Base-by-base conservation (phyloP, 2,797 vertebrate genomes). In the Cirrhinus mrigala region DNA sequence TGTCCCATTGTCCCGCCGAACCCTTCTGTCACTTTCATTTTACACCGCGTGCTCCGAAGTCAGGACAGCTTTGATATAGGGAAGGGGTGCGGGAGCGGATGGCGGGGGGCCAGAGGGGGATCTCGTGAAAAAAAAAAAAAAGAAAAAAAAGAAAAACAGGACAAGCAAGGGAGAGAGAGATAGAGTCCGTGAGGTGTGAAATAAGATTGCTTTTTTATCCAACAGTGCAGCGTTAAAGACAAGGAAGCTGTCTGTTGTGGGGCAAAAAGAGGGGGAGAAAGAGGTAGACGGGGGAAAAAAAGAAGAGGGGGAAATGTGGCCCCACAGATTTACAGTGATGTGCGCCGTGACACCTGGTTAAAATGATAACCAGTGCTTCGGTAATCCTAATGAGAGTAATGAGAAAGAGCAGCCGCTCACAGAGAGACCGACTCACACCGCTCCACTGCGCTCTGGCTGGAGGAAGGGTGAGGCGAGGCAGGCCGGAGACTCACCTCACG, bases 11-110 rank as follows among this genome's bases (percentile, higher is more conserved):
- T 96, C 95, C 95, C 92, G 64, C 88, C 86, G 92, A 95, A 92
- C 94, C 93, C 94, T 94, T 95, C 95, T 95, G 96, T 95, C 96
- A 96, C 94, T 96, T 95, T 94, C 95, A 96, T 96, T 96, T 95
- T 94, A 93, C 94, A 92, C 94, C 90, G 71, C 90, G 91, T 89
- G 88, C 93, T 95, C 94, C 91, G 87, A 93, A 95, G 94, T 95
- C 94, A 95, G 94, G 92, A 90, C 92, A 94, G 94, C 95, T 96
- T 95, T 96, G 94, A 96, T 96, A 95, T 92, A 87, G 90, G 94
- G 91, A 92, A 92, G 91, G 92, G 92, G 91, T 93, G 93, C 91
- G 89, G 91, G 91, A 91, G 90, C 88, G 88, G 88, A 89, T 89
- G 81, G 86, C 85, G 71, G 79, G 78, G 37, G 78, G 84, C 89